Conservation (phyloP, 2,888 invertebrate species). For the Parelbella ahira region DNA sequence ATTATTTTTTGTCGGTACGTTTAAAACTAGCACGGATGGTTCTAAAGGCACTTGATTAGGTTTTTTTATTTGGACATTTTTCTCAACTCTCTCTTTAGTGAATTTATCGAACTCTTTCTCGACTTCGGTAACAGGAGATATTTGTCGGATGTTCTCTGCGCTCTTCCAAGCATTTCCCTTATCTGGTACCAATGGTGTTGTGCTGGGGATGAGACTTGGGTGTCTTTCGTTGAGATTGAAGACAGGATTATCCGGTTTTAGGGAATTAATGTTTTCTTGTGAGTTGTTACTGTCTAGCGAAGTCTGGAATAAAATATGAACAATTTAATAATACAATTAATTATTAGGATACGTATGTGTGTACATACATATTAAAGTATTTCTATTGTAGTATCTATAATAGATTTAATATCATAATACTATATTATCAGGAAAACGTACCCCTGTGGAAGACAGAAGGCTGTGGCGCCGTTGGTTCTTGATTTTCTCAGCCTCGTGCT, state of each 20-base stretch:
- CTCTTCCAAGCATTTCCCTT: constrained; percentile 53
- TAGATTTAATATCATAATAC: neutral
- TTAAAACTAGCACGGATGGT: constrained; percentile 50
- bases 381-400: no score
- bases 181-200: constrained; percentile 62
- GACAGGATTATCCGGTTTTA: constrained; percentile 36
- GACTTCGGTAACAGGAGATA: constrained; percentile 39
- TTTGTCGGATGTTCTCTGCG: constrained; percentile 43
- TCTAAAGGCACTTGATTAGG: constrained; percentile 47
- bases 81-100: constrained; percentile 65
- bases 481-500: constrained; percentile 87
- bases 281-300: constrained; percentile 58
- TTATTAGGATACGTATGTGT: no score
- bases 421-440: constrained; percentile 33
- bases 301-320: constrained; percentile 45
- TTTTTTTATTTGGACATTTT: constrained; percentile 42
- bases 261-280: constrained; percentile 44
- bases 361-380: no score
- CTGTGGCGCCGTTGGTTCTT: constrained; percentile 62
- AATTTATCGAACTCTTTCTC: constrained; percentile 75
- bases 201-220: constrained; percentile 38
- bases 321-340: neutral
- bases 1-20: constrained; percentile 55
- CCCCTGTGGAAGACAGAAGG: constrained; percentile 64
- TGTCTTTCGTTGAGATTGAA: constrained; percentile 9